These are phyloP conservation scores for Troides oblongomaculatus DNA, from an alignment of 2,888 invertebrate species.

Conservation along the genomic window DNA sequence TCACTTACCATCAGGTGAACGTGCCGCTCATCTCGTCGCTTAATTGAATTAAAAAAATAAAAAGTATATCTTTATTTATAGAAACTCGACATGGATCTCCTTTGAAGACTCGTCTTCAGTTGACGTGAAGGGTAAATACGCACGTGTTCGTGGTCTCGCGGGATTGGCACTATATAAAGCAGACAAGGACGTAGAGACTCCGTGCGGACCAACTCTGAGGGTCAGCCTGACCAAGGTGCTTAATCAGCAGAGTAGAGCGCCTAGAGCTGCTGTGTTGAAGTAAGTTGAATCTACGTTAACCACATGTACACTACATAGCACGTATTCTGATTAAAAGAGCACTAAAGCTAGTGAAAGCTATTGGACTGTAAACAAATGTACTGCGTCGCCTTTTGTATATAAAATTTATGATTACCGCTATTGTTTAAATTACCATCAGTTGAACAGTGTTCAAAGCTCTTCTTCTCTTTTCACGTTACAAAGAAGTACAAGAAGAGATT, in stretches of 20 bases:
- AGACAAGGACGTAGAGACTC: slow-evolving; percentile 79
- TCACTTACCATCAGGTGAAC: too few relatives aligned
- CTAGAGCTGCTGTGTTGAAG: slow-evolving; percentile 82
- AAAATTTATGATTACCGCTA: too few relatives aligned
- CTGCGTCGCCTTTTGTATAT: too few relatives aligned
- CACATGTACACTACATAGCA: background rate
- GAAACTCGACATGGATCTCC: slow-evolving; percentile 85
- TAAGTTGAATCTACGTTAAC: slow-evolving; percentile 34
- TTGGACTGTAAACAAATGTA: too few relatives aligned
- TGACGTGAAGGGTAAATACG: slow-evolving; percentile 88
- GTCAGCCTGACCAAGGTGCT: slow-evolving; percentile 75
- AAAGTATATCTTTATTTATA: slow-evolving; percentile 40
- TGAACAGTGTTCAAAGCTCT: too few relatives aligned
- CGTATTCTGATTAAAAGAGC: too few relatives aligned
- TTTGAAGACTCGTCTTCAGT: slow-evolving; percentile 87
- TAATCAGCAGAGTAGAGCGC: slow-evolving; percentile 81
- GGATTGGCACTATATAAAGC: slow-evolving; percentile 82
- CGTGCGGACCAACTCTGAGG: slow-evolving; percentile 74
- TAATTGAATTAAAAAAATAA: background rate
- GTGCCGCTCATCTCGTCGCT: too few relatives aligned
- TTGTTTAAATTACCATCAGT: too few relatives aligned
- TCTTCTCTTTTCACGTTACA: too few relatives aligned
- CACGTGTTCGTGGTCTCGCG: slow-evolving; percentile 84
- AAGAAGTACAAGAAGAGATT: too few relatives aligned
- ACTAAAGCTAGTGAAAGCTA: too few relatives aligned